Base-by-base conservation (phyloP, 53 echinoderm and acorn worm species). In the Paelopatides confundens region DNA sequence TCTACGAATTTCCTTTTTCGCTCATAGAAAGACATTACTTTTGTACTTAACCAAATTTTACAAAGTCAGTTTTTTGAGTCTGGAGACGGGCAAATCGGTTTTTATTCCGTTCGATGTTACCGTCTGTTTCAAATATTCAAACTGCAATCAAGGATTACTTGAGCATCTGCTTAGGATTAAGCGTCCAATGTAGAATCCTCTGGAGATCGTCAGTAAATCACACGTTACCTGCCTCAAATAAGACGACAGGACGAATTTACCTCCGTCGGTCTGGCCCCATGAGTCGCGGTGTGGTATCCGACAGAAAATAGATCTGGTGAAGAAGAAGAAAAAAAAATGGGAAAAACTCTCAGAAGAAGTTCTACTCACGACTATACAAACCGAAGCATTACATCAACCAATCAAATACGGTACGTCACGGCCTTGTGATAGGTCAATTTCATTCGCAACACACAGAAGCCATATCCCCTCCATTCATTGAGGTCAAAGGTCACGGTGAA, bases 391-490 rank as follows among this genome's bases (percentile, higher is more conserved):
- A 39, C 71, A 38, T 71, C 46, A 71, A 46, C 71, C 71, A 71
- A 71, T 71, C 71, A 71, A 39, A 71, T 38, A 71, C 46, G 71
- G 38, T 38, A 71, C 46, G 71, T 71, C 36, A 71, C 28, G 71
- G 71, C 38, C 46, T 71, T 39, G 71, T 71, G 71, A 71, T 71
- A 71, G 71, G 71, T 71, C 71, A 71, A 40, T 71, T 54, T n/a
- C 26, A 39, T 26, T 46, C 17, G 46, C 71, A 46, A 46, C 40
- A 54, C 15, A 18, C 35, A 46, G 40, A 71, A 23, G 71, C 36
- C 39, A 46, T 24, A 46, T 46, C 46, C 71, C 21, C 0, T 71
- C 24, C 40, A n/a, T 71, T 40, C 71, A 39, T 10, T 43, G 24
- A 46, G 39, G 71, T 71, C 71, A 71, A 46, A 71, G 71, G 71